Conservation (phyloP, 2,888 invertebrate genomes). For the Blera fallax region DNA sequence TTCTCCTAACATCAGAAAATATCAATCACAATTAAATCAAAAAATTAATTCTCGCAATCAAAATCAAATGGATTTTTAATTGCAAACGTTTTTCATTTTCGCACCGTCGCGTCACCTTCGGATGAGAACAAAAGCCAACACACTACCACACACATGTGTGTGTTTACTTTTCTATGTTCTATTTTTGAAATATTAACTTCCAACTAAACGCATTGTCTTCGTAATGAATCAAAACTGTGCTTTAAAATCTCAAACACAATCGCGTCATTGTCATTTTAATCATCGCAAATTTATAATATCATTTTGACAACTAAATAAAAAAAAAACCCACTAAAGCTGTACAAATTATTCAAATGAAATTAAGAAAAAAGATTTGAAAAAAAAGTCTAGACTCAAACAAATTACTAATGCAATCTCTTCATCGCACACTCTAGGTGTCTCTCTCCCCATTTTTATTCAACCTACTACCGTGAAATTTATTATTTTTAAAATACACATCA, state of each 20-base stretch:
- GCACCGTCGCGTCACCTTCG: conserved; percentile 38
- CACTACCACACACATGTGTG: neutral
- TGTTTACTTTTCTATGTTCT: neutral
- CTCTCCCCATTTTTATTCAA: neutral
- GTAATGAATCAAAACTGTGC: conserved; percentile 54
- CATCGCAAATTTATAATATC: conserved; percentile 63
- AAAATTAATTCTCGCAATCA: conserved; percentile 59
- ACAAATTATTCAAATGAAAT: conserved; percentile 57
- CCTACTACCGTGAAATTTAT: conserved; percentile 63
- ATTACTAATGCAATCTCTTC: conserved; percentile 45
- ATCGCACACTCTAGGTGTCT: neutral
- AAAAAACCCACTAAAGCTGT: conserved; percentile 7
- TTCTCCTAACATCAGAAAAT: neutral
- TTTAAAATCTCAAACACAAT: conserved; percentile 12
- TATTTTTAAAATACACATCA: conserved; percentile 71
- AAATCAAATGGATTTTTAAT: conserved; percentile 67
- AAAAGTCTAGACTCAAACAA: conserved; percentile 62
- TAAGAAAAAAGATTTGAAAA: neutral
- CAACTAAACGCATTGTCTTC: conserved; percentile 47
- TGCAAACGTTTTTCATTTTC: conserved; percentile 65
- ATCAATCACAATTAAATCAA: conserved; percentile 58
- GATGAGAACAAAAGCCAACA: conserved; percentile 11
- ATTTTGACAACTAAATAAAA: conserved; percentile 43
- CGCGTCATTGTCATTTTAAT: conserved; percentile 61
- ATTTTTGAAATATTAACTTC: conserved; percentile 42